These are phyloP conservation scores for Zaprionus kolodkinae DNA, from an alignment of 1,140 invertebrate genomes.

Conservation along the genomic window DNA sequence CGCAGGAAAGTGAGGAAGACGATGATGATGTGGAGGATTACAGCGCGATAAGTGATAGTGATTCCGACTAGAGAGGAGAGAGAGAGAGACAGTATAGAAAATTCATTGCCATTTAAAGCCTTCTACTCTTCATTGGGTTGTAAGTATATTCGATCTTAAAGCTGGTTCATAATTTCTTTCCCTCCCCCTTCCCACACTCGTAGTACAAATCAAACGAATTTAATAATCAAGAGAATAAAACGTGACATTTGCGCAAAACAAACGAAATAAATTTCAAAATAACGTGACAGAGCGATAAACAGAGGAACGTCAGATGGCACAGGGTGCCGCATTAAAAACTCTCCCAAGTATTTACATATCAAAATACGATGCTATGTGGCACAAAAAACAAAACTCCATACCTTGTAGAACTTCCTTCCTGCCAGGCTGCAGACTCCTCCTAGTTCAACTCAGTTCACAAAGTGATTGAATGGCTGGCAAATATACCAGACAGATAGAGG, in stretches of 20 bases:
- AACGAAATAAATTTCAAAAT: constrained; percentile 64
- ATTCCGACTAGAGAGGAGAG: constrained; percentile 25
- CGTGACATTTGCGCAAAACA: constrained; percentile 74
- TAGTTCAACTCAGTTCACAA: constrained; percentile 6
- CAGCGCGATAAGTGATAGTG: constrained; percentile 15
- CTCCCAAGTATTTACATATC: constrained; percentile 71
- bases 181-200: no score
- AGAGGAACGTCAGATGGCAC: constrained; percentile 44
- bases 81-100: neutral
- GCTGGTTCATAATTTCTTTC: neutral
- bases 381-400: constrained; percentile 7
- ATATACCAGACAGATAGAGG: constrained; percentile 27
- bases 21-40: neutral
- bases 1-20: constrained; percentile 32
- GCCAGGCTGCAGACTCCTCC: neutral
- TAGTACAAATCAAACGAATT: constrained; percentile 39
- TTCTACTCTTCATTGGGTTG: neutral
- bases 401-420: neutral
- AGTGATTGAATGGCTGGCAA: constrained; percentile 69
- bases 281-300: constrained; percentile 55
- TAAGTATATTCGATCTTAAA: neutral
- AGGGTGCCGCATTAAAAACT: constrained; percentile 50
- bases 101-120: neutral
- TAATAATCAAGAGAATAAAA: constrained; percentile 62
- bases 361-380: constrained; percentile 37